Evolutionary conservation across 2,888 invertebrate species (phyloP), one percentile per base, ranked within the genome.

Genomic region (Drosophila borealis): DNA sequence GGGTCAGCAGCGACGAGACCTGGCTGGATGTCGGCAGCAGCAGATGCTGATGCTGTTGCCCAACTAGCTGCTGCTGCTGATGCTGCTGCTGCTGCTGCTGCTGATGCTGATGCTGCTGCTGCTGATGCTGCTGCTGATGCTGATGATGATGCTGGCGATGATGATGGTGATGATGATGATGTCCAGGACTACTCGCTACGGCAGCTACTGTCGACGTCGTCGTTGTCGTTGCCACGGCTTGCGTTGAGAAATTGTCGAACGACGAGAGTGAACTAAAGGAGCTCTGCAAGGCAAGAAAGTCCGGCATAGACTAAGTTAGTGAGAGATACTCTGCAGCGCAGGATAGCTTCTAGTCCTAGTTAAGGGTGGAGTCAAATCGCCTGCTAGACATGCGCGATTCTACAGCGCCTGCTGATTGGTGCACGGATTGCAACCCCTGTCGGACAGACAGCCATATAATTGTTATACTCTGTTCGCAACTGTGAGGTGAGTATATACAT

Each of bases 191-290:
- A 37, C 57, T 45, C 72, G 73, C 53, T 61, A 76, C 51, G 69
- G 76, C 45, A 68, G 79, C 51, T 63, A 69, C 54, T 61, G 83
- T 39, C 72, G 90, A 48, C 64, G 89, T 33, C 61, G 81, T 48
- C 45, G 82, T 67, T 42, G 80, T 80, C 73, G 89, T 70, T 75
- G 88, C 65, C 76, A 90, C 79, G 89, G 87, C 83, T 88, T 92
- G 92, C 74, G 92, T 83, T 80, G 92, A 89, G 70, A 92, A 91
- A 79, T 91, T 92, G 85, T 92, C 92, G 74, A 92, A 92, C 84
- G 92, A 90, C 91, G 92, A 91, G 82, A 92, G 89, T 82, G 91
- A 91, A 91, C 92, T 91, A 83, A 92, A 92, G 85, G 92, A 91
- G 91, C 86, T 91, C 92, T 92, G 91, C 70, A 91, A 91, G 67